Evolutionary conservation across 2,888 invertebrate species (phyloP), one percentile per base, ranked within the genome.

Genomic region (Protophormia terraenovae): DNA sequence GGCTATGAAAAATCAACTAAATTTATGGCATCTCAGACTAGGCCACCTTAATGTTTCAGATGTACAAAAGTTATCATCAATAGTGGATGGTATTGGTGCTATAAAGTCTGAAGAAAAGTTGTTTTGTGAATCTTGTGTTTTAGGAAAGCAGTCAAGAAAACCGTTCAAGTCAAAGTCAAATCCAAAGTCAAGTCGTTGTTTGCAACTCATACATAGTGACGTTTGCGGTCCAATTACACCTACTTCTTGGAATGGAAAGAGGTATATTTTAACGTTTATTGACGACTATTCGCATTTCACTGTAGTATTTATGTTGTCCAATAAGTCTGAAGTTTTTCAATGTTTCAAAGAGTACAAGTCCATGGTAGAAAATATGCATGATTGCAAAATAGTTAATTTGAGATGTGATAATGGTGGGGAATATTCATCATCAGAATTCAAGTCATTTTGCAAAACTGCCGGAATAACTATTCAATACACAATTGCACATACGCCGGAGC

Each of bases 121-220:
- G 35, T 60, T 60, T 60, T 60, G 32, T 16, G 60, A 60, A 19
- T 60, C 60, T 10, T 60, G 35, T 19, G 60, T 35, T 60, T 60
- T 60, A 60, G 35, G 35, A 60, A 60, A 60, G 10, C 60, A 60
- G 60, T 60, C 12, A 8, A 35, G 35, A 32, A 60, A 32, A 19
- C 10, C 60, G 6, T 32, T 60, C 16, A 47, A 47, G 19, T 19
- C 19, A 19, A 47, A 32, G n/a, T 60, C 8, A n/a, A 10, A 16
- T 3, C 16, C 7, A 35, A 50, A 50, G 7, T 19, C 19, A 50
- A 50, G n/a, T n/a, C n/a, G n/a, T n/a, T n/a, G n/a, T n/a, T n/a
- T n/a, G n/a, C n/a, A n/a, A n/a, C n/a, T n/a, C 45, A 16, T 16
- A 3, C 41, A 45, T 6, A 45, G 45, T 45, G 45, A 45, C n/a